phyloP scores from a whole-genome alignment of 2,888 invertebrate genomes.

The Hirtodrosophila histrioides region DNA sequence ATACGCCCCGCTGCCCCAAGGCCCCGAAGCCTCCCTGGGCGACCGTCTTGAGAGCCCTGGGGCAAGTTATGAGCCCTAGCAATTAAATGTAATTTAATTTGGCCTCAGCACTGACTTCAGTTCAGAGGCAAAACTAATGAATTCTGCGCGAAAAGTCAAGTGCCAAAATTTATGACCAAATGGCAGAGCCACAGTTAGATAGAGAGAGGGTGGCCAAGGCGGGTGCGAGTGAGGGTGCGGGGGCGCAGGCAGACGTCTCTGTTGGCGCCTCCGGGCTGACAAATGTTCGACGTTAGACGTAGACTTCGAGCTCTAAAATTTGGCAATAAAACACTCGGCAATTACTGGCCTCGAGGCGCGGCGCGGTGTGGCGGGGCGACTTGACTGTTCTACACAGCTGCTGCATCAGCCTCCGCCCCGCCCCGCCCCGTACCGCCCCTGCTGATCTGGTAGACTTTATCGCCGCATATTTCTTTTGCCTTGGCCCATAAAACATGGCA shows the following conservation, averaged over 20 bases:
- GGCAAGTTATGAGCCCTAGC: slow-evolving; percentile 65
- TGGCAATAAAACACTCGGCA: slow-evolving; percentile 78
- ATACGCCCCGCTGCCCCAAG: too few relatives aligned
- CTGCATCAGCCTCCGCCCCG: slow-evolving; percentile 1
- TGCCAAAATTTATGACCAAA: slow-evolving; percentile 69
- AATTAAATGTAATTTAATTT: slow-evolving; percentile 79
- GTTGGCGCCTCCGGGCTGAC: slow-evolving; percentile 57
- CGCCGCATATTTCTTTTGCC: slow-evolving; percentile 55
- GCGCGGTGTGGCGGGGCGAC: not conserved
- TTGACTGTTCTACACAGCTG: slow-evolving; percentile 9
- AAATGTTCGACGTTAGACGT: slow-evolving; percentile 77
- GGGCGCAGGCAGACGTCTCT: slow-evolving; percentile 13
- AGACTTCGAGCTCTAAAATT: slow-evolving; percentile 73
- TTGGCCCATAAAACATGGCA: slow-evolving; percentile 61
- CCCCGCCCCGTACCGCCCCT: not conserved
- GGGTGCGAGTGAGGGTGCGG: too few relatives aligned
- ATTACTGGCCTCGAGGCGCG: slow-evolving; percentile 60
- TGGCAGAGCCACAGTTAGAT: slow-evolving; percentile 4
- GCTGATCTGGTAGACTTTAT: slow-evolving; percentile 44
- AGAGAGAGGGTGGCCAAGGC: not conserved
- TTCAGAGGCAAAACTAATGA: slow-evolving; percentile 67
- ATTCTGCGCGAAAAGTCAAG: slow-evolving; percentile 77
- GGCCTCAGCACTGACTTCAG: slow-evolving; percentile 49
- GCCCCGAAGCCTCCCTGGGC: slow-evolving; percentile 10
- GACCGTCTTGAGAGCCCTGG: not conserved